Base-by-base conservation (phyloP, 2,888 invertebrate genomes). In the Orthosia gracilis region DNA sequence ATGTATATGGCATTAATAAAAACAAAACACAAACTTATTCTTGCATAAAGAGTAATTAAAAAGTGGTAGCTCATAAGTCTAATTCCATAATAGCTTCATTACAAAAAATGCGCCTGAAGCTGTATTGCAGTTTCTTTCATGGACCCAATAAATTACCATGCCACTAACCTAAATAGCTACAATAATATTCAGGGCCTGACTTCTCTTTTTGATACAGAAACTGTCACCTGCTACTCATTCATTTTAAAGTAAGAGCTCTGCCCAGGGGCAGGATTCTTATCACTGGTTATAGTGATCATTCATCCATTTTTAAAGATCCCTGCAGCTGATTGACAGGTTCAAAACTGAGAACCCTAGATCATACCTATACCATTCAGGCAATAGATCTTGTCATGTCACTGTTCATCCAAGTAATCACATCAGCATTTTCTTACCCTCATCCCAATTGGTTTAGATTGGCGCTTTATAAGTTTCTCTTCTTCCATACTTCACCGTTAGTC, bases 1-100 rank as follows among this genome's bases (percentile, higher is more conserved):
- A 66, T 69, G 66, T 49, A 18, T 18, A 23, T 0, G 0, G 1
- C 15, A 18, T 13, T 47, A 31, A 26, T 13, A 55, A 45, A 74
- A 75, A 75, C 76, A 81, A 81, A 80, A 66, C 50, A 65, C 23
- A 23, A 50, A 21, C 21, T 15, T 12, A 50, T 26, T 17, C 4
- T 47, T 63, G 3, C 0, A 40, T 73, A 40, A n/a, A n/a, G 31
- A 73, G 13, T 23, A 31, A 47, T 40, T 49, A 61, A 2, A 23
- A 26, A n/a, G 2, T 13, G 4, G 15, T 11, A 11, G 3, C 12
- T 45, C 45, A 47, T 12, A 1, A 45, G 17, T 0, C 1, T 45
- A n/a, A 18, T 15, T 31, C 5, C 21, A 0, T 26, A 47, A 0
- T 23, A 57, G 13, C 12, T 11, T n/a, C 4, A 40, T 26, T 18